Conservation (phyloP, 2,797 vertebrate species). For the Menidia menidia region DNA sequence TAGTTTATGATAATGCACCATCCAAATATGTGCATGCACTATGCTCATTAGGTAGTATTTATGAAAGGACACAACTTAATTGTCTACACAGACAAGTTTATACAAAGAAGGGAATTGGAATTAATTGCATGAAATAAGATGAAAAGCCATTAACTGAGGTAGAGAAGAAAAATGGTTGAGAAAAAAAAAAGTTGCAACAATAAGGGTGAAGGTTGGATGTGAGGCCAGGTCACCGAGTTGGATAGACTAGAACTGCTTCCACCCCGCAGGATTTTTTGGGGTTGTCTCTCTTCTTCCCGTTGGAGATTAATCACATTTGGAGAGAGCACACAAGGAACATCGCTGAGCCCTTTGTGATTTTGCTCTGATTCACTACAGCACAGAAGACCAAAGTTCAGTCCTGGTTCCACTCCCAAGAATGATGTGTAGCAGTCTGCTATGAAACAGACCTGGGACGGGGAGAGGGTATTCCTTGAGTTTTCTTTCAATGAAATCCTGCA, state of each 20-base stretch:
- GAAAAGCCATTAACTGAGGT: slow-evolving; percentile 22
- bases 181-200: slow-evolving; percentile 17
- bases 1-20: neutral
- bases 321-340: slow-evolving; percentile 35
- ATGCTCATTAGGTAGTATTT: neutral
- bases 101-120: slow-evolving; percentile 11
- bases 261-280: slow-evolving; percentile 26
- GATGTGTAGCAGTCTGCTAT: slow-evolving; percentile 7
- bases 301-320: slow-evolving; percentile 63
- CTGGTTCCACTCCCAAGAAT: neutral
- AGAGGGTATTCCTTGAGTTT: neutral
- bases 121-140: slow-evolving; percentile 30
- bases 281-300: slow-evolving; percentile 42
- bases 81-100: neutral
- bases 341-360: slow-evolving; percentile 50
- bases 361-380: slow-evolving; percentile 44
- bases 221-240: slow-evolving; percentile 45
- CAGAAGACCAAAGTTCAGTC: slow-evolving; percentile 40
- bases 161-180: slow-evolving; percentile 24
- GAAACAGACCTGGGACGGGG: slow-evolving; percentile 11
- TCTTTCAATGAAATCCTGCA: neutral
- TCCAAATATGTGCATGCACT: neutral
- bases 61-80: neutral
- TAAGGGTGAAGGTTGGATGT: slow-evolving; percentile 20
- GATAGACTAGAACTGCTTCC: slow-evolving; percentile 41